Base-by-base conservation (phyloP, 2,888 invertebrate genomes). In the Cerceris ruficornis region DNA sequence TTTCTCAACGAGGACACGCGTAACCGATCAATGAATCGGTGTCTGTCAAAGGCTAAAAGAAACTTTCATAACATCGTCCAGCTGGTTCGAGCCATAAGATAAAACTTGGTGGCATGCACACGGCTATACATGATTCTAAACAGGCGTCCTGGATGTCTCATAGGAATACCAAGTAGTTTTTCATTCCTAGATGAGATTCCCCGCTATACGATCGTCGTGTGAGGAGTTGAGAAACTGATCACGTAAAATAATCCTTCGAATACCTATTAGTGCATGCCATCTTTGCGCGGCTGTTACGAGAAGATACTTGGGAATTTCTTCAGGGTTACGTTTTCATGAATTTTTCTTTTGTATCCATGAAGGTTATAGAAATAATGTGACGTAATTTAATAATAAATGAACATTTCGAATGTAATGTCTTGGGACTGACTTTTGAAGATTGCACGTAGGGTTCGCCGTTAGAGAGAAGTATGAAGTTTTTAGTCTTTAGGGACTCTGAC, bases 201-300 rank as follows among this genome's bases (percentile, higher is more conserved):
- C 58, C 50, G 49, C 41, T 9, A 17, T 42, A 6, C 64, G 42
- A 7, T 49, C 14, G 52, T 17, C 62, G 13, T 15, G n/a, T 8
- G 13, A 50, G 42, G 42, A 15, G 13, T 79, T 62, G 49, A 39
- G 28, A 79, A 41, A n/a, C 73, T 13, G 77, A 73, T 79, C 78
- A 79, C 78, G 78, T 79, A 79, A 69, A 72, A 79, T 77, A 79
- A 79, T 79, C 77, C 79, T 69, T 77, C 73, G 79, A 69, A 69
- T 77, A 55, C 54, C 77, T 77, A 77, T 77, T 77, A 77, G 77
- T 69, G 62, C 59, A 72, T 67, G 65, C 68, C 65, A 59, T 73
- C 69, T 58, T 60, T 68, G 28, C 52, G 49, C 54, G 42, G 66
- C 39, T 59, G 57, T 41, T 60, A 78, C 76, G 76, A 78, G 69